phyloP scores from a whole-genome alignment of 2,797 vertebrate genomes.

The Scolopax rusticola region DNA sequence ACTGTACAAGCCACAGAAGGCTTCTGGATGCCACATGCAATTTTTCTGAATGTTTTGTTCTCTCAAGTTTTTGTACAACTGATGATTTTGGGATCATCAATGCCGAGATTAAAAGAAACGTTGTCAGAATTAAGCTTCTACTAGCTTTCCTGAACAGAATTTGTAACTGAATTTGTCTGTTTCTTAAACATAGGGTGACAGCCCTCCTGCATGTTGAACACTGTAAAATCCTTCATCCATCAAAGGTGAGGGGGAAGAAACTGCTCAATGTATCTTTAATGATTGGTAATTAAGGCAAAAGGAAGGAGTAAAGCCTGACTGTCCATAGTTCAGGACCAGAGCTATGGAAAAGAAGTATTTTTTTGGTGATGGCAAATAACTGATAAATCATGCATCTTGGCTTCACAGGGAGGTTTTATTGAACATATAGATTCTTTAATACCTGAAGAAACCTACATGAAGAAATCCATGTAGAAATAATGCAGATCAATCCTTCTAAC shows the following conservation, averaged over 20 bases:
- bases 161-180: not conserved
- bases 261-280: not conserved
- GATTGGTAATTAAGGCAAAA: not conserved
- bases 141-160: not conserved
- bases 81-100: not conserved
- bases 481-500: not conserved
- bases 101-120: not conserved
- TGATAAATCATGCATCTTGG: not conserved
- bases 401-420: not conserved
- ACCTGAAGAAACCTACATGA: not conserved
- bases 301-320: not conserved
- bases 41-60: not conserved
- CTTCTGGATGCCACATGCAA: not conserved
- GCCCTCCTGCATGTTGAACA: not conserved
- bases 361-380: not conserved
- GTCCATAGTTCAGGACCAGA: not conserved
- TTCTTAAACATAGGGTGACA: not conserved
- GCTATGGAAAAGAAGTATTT: not conserved
- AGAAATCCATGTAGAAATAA: not conserved
- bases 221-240: not conserved
- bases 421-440: not conserved
- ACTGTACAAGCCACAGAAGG: not conserved
- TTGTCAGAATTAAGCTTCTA: not conserved
- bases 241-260: not conserved
- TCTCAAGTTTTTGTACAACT: not conserved